phyloP scores from a whole-genome alignment of 1,140 invertebrate genomes.

The Nasonia longicornis region DNA sequence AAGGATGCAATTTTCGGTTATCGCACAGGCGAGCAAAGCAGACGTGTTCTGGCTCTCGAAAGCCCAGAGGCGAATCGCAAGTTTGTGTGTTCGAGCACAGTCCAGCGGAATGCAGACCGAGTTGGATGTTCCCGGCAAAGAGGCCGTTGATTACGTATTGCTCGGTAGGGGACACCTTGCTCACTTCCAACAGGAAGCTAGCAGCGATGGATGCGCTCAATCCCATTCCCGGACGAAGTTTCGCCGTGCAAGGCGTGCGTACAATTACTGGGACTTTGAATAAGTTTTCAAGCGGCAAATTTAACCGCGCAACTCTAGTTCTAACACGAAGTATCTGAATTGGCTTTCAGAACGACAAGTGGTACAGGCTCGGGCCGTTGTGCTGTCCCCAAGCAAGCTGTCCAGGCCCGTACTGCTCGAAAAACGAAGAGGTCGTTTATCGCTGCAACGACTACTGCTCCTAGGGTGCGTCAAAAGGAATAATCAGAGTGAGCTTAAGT shows the following conservation, averaged over 20 bases:
- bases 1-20: neutral
- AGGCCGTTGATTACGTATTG: slow-evolving; percentile 59
- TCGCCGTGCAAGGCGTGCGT: slow-evolving; percentile 46
- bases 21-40: neutral
- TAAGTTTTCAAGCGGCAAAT: neutral
- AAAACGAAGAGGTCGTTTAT: neutral
- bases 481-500: neutral
- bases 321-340: neutral
- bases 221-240: slow-evolving; percentile 54
- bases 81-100: slow-evolving; percentile 56
- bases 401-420: slow-evolving; percentile 44
- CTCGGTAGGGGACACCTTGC: slow-evolving; percentile 46
- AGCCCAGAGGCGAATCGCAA: slow-evolving; percentile 24
- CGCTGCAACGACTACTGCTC: neutral
- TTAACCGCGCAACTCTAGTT: neutral
- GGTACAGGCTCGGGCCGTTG: slow-evolving; percentile 53
- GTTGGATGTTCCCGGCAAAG: slow-evolving; percentile 57
- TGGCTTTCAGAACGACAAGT: slow-evolving; percentile 53
- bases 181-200: neutral
- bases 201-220: neutral
- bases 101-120: slow-evolving; percentile 58
- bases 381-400: slow-evolving; percentile 56
- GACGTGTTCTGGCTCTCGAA: neutral
- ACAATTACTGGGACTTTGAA: slow-evolving; percentile 22
- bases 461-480: neutral